Evolutionary conservation across 2,797 vertebrate genomes (phyloP).

Genomic region (Psittacula derbiana): DNA sequence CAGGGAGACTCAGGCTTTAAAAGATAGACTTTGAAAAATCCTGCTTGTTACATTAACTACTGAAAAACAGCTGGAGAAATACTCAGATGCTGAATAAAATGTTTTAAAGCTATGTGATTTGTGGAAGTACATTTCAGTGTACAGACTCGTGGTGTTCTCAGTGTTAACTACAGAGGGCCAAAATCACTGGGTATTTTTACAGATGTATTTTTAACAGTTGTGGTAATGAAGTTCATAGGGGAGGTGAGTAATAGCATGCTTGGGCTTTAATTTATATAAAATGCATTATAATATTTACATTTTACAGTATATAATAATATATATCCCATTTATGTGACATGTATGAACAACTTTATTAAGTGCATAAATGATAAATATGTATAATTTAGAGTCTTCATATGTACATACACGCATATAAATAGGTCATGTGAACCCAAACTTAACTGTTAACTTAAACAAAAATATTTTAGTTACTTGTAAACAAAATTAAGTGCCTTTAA

Average conservation of each 20-base stretch:
- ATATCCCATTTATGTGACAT: neutral
- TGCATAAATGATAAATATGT: neutral
- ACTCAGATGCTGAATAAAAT: neutral
- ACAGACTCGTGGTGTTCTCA: neutral
- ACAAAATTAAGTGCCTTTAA: neutral
- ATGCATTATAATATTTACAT: neutral
- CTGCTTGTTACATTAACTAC: neutral
- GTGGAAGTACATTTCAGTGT: neutral
- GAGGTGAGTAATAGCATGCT: neutral
- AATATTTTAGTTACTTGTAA: neutral
- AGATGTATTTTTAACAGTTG: neutral
- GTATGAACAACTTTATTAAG: neutral
- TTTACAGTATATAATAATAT: neutral
- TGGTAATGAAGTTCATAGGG: neutral
- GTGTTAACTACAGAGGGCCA: neutral
- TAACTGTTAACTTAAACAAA: neutral
- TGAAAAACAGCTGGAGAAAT: neutral
- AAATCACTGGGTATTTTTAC: neutral
- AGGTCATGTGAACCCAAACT: neutral
- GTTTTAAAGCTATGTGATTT: neutral
- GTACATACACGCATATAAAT: no score
- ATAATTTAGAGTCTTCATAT: neutral
- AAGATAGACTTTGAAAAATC: neutral
- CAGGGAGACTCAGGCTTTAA: neutral
- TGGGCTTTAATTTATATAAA: neutral